A percentile compares a stretch with the other conserved stretches of the same genome.
These are phyloP conservation scores for Lontra canadensis DNA, from an alignment of 2,113 vertebrate genomes.

Conservation along the genomic window DNA sequence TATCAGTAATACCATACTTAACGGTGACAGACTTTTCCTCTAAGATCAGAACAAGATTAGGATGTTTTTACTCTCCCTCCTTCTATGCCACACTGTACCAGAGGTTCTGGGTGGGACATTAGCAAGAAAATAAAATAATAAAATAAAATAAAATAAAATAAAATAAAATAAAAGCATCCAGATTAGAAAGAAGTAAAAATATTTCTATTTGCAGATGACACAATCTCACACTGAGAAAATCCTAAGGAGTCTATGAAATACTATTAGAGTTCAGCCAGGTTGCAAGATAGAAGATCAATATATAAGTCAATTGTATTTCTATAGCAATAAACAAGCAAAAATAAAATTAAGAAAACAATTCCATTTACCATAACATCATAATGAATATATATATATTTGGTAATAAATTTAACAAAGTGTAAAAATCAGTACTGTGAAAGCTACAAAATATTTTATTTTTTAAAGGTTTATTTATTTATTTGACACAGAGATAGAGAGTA, in stretches of 20 bases:
- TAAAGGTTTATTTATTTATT: too few species aligned
- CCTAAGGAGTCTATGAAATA: neutral
- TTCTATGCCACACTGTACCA: neutral
- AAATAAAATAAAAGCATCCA: neutral
- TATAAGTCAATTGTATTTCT: neutral
- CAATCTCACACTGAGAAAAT: neutral
- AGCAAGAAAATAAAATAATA: neutral
- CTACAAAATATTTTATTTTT: neutral
- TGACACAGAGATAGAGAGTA: too few species aligned
- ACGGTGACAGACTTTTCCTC: neutral
- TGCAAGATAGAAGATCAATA: neutral
- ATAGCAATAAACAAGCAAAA: neutral
- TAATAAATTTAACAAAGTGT: neutral
- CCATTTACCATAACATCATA: neutral
- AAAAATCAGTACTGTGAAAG: neutral
- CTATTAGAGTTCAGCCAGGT: neutral
- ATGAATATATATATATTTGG: neutral
- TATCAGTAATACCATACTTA: neutral
- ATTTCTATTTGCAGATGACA: neutral
- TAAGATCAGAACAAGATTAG: neutral
- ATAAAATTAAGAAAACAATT: neutral
- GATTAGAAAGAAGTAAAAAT: neutral
- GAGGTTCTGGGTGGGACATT: neutral
- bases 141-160: too few species aligned
- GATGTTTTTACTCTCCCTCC: neutral